Evolutionary conservation across 2,888 invertebrate species (phyloP).

Genomic region (Nephrocerus scutellatus): DNA sequence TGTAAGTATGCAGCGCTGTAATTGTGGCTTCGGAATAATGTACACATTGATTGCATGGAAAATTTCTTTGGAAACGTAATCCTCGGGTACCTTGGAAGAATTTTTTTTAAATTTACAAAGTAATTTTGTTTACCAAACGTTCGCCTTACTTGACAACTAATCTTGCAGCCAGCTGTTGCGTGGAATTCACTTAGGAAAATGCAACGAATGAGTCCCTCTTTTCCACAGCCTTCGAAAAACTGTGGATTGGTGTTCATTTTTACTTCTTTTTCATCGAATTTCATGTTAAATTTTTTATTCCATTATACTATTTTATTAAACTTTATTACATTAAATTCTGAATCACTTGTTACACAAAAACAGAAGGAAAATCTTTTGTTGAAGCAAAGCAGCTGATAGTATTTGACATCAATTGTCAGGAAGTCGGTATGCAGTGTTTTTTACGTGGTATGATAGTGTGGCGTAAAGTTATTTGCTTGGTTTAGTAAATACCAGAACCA

Average conservation of each 20-base stretch:
- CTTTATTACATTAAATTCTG: too few relatives aligned
- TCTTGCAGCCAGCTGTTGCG: constrained; percentile 73
- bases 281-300: too few relatives aligned
- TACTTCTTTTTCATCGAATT: too few relatives aligned
- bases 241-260: constrained; percentile 19
- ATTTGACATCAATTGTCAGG: too few relatives aligned
- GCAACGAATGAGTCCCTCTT: constrained; percentile 71
- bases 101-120: neutral
- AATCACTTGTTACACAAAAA: too few relatives aligned
- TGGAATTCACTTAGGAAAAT: constrained; percentile 75
- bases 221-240: constrained; percentile 58
- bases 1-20: constrained; percentile 83
- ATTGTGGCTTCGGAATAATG: constrained; percentile 89
- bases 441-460: too few relatives aligned
- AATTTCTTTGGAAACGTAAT: constrained; percentile 84
- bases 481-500: too few relatives aligned
- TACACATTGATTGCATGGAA: constrained; percentile 92
- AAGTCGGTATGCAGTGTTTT: too few relatives aligned
- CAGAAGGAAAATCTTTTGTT: too few relatives aligned
- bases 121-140: neutral
- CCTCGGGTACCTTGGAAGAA: constrained; percentile 69
- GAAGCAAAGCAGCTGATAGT: too few relatives aligned
- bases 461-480: too few relatives aligned
- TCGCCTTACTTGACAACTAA: constrained; percentile 67
- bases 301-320: too few relatives aligned